Base-by-base conservation (phyloP, 2,888 invertebrate species). In the Lamellibrachia columna region DNA sequence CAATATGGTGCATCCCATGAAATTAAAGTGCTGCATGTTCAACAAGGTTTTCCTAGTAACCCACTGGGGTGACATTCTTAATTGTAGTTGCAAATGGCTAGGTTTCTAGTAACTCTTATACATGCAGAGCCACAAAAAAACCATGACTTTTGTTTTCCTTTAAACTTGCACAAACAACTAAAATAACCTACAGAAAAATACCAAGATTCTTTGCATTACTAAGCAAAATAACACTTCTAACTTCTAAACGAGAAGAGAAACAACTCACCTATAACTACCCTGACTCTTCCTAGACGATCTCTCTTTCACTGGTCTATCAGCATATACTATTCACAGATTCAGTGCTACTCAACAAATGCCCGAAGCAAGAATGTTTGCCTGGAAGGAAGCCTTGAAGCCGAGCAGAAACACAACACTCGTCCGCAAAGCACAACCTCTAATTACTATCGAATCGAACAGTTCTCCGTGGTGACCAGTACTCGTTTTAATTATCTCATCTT, bases 401-500 rank as follows among this genome's bases (percentile, higher is more conserved):
- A 15, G 22, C 2, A 22, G 22, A 75, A 75, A 75, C 22, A 75
- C 22, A 2, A 75, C 22, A 6, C 22, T 75, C n/a, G 22, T 4
- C 75, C 75, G 15, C 75, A 75, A 75, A 75, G 75, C 75, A 75
- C 55, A 75, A 75, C 22, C 22, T 75, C 75, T 75, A 75, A 75
- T 75, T 75, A 75, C 22, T 22, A 75, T 75, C 75, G 75, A 75
- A 75, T 75, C 22, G 75, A 75, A 75, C 75, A 75, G 22, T n/a
- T 22, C 22, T 75, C 75, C 0, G 75, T 22, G 22, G 15, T 75
- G 75, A 75, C 75, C 75, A 58, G 22, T 22, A 22, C 6, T 75
- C 75, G 22, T 75, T 75, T 75, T 75, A 75, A 75, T 75, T 75
- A 15, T 75, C 75, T 75, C 75, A n/a, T 75, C 75, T 75, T 75